Percentiles rank a stretch among this genome's conserved stretches.
Conservation (phyloP, 2,797 vertebrate genomes). For the Clarias laeviceps region DNA sequence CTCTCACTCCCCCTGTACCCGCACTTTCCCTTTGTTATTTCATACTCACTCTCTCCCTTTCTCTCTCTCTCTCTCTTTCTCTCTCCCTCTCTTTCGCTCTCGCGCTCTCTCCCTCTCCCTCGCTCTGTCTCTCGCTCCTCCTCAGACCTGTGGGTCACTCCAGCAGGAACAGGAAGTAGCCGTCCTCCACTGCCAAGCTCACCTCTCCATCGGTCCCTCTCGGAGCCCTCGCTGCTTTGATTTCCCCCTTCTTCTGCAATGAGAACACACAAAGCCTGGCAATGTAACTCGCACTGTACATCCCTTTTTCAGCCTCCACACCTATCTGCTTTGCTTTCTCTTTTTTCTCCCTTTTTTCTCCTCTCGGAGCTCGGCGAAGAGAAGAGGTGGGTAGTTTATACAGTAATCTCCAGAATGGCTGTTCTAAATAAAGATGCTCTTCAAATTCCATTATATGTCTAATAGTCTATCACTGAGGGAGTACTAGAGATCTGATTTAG, state of each 20-base stretch:
- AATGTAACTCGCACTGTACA: constrained; percentile 62
- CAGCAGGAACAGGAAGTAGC: constrained; percentile 57
- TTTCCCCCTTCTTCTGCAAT: constrained; percentile 61
- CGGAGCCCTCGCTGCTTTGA: constrained; percentile 49
- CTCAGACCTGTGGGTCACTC: constrained; percentile 56
- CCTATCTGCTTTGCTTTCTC: constrained; percentile 61
- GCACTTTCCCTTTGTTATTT: constrained; percentile 37
- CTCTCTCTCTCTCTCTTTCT: constrained; percentile 40
- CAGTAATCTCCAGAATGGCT: constrained; percentile 62
- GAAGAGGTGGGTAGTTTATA: constrained; percentile 66
- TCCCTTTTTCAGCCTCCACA: constrained; percentile 61
- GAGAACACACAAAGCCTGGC: constrained; percentile 61
- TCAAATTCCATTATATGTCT: constrained; percentile 65
- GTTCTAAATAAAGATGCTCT: constrained; percentile 68
- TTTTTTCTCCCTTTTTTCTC: constrained; percentile 54
- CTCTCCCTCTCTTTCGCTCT: constrained; percentile 3
- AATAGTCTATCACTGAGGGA: constrained; percentile 62
- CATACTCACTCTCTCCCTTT: constrained; percentile 49
- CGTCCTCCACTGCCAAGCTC: constrained; percentile 51
- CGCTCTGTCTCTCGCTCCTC: constrained; percentile 47
- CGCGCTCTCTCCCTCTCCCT: constrained; percentile 42
- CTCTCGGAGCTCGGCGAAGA: constrained; percentile 51
- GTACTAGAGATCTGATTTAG: constrained; percentile 62
- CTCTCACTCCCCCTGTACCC: constrained; percentile 33
- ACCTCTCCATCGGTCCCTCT: constrained; percentile 48